Evolutionary conservation across 92 coral and sea anemone genomes (phyloP), one percentile per base, ranked within the genome.

Genomic region (Porites evermanni): DNA sequence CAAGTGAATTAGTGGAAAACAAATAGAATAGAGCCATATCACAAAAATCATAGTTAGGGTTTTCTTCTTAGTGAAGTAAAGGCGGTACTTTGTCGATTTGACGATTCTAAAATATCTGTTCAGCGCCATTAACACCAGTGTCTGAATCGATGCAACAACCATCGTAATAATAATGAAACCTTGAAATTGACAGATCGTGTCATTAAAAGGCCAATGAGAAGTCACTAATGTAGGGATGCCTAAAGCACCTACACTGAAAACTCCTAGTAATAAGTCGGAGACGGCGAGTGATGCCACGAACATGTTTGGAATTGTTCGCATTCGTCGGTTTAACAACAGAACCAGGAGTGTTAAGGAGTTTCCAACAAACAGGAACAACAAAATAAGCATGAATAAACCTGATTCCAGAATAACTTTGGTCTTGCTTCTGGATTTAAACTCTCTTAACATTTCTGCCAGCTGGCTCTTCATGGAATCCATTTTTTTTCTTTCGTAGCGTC

Each of bases 21-120:
- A 38, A 38, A 38, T 38, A 38, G 47, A 38, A 38, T 38, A 38
- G 47, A 38, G 47, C 47, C 47, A 38, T 38, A 0, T 38, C 47
- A 38, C 7, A 38, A 38, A 38, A 38, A 38, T 38, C 47, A 38
- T 38, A 38, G 47, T 38, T 9, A 64, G 70, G 20, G 87, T 72
- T 4, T 83, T 73, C 32, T 70, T 38, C 47, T 38, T 38, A 0
- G 47, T 38, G 47, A 38, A 38, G 47, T 38, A 38, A 11, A 83
- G 56, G 19, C 79, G 70, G 51, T 92, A 92, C 21, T 74, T 74
- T 29, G 44, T 53, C 14, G 95, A 72, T 24, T 82, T 84, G 12
- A 89, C 95, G 19, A 92, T 88, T 2, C 91, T 81, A 53, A 85
- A 92, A 83, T 89, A 89, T n/a, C 95, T 70, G 32, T 92, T 92